Evolutionary conservation across 2,888 invertebrate genomes (phyloP).

Genomic region (Rotaria socialis): DNA sequence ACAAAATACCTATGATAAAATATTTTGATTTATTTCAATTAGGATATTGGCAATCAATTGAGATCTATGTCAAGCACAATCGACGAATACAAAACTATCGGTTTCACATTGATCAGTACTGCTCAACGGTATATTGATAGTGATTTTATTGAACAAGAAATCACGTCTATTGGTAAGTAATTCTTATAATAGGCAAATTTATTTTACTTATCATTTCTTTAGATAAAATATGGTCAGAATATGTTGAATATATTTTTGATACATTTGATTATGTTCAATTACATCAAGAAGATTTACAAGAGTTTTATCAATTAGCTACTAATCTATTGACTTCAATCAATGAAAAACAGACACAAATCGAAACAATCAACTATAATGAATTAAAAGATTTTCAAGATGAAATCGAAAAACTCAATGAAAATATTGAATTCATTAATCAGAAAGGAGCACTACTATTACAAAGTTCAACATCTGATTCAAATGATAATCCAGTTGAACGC

Average conservation of each 20-base stretch:
- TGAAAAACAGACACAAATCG: not conserved
- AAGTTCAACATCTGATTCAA: not conserved
- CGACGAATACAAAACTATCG: not conserved
- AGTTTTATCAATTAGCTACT: not conserved
- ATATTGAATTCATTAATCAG: not conserved
- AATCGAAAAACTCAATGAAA: not conserved
- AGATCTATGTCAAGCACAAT: not conserved
- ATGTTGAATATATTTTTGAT: conserved; percentile 6
- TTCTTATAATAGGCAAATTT: no score
- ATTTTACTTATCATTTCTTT: no score
- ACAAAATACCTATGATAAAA: not conserved
- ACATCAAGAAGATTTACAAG: conserved; percentile 13
- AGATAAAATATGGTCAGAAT: conserved; percentile 18
- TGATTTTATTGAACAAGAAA: not conserved
- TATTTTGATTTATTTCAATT: not conserved
- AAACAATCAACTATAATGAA: not conserved
- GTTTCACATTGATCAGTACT: not conserved
- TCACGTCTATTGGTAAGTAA: not conserved
- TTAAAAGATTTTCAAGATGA: not conserved
- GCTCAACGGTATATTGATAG: not conserved
- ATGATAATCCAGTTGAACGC: not conserved
- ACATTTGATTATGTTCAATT: conserved; percentile 24
- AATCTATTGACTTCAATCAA: not conserved
- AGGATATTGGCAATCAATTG: not conserved
- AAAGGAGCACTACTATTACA: conserved; percentile 2